Evolutionary conservation across 2,888 invertebrate genomes (phyloP).

Genomic region (Parnassius mnemosyne): DNA sequence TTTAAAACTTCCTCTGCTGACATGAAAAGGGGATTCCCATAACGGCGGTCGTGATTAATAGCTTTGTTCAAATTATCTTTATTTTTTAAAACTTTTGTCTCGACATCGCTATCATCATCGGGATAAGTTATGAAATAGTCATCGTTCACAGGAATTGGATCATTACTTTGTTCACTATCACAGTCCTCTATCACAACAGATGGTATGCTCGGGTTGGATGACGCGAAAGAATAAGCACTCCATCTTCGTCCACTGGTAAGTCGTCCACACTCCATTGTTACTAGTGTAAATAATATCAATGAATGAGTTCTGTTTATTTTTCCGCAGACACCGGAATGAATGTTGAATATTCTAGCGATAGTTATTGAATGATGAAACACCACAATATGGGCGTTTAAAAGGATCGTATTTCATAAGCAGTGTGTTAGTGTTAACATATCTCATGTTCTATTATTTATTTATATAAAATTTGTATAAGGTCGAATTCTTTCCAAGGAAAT

Average conservation of each 20-base stretch:
- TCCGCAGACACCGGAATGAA: constrained; percentile 3
- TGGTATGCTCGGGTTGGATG: constrained; percentile 43
- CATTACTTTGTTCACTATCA: constrained; percentile 36
- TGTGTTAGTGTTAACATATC: constrained; percentile 17
- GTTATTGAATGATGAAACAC: constrained; percentile 5
- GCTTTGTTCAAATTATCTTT: constrained; percentile 40
- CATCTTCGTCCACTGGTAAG: constrained; percentile 54
- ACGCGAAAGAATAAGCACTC: constrained; percentile 51
- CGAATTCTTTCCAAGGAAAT: no score
- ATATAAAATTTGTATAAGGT: no score
- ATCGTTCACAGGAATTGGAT: constrained; percentile 45
- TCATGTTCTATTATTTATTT: background rate
- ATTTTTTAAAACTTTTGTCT: constrained; percentile 36
- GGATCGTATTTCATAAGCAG: constrained; percentile 54
- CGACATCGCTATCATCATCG: constrained; percentile 49
- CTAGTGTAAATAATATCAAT: constrained; percentile 32
- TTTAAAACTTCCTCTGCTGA: constrained; percentile 60
- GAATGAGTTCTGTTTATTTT: constrained; percentile 43
- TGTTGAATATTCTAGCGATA: constrained; percentile 13
- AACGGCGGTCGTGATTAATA: constrained; percentile 49
- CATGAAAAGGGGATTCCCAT: constrained; percentile 66
- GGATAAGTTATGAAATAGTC: constrained; percentile 62
- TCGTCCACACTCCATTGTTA: constrained; percentile 65
- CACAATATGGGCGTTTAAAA: constrained; percentile 54
- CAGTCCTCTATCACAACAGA: constrained; percentile 49